phyloP scores from a whole-genome alignment of 2,888 invertebrate species.

The Watsonalla binaria region DNA sequence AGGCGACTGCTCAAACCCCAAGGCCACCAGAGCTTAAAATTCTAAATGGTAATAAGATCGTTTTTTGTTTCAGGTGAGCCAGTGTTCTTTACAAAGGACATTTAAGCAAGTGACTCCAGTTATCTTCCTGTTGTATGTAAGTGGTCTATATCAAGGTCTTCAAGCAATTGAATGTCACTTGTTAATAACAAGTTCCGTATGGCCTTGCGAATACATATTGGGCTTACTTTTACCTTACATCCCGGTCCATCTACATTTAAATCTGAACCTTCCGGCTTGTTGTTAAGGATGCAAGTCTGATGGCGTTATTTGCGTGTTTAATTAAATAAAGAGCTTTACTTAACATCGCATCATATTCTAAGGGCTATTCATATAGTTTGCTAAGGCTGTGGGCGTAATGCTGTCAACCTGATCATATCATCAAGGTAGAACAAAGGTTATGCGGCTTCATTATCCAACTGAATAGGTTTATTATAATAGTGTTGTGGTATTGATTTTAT shows the following conservation, averaged over 20 bases:
- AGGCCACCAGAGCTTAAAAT: no score
- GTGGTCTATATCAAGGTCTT: constrained; percentile 35
- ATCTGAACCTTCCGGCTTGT: not conserved
- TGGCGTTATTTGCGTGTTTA: not conserved
- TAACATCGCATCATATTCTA: constrained; percentile 24
- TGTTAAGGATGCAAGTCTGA: not conserved
- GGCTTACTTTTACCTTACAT: not conserved
- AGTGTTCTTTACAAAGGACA: not conserved
- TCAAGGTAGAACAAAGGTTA: not conserved
- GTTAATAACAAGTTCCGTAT: constrained; percentile 40
- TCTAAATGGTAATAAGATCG: not conserved
- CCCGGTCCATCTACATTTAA: not conserved
- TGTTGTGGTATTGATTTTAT: no score
- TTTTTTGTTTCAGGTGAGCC: not conserved
- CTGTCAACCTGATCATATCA: not conserved
- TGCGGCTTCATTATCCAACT: not conserved
- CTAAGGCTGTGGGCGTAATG: not conserved
- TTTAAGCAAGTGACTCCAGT: not conserved
- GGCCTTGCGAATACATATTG: constrained; percentile 34
- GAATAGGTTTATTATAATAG: not conserved
- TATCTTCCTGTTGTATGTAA: constrained; percentile 3
- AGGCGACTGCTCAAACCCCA: no score
- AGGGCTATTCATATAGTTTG: no score
- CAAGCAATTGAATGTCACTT: constrained; percentile 49
- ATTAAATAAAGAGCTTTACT: constrained; percentile 13